These are phyloP conservation scores for Phasianus colchicus DNA, from an alignment of 2,113 vertebrate genomes.

Conservation along the genomic window DNA sequence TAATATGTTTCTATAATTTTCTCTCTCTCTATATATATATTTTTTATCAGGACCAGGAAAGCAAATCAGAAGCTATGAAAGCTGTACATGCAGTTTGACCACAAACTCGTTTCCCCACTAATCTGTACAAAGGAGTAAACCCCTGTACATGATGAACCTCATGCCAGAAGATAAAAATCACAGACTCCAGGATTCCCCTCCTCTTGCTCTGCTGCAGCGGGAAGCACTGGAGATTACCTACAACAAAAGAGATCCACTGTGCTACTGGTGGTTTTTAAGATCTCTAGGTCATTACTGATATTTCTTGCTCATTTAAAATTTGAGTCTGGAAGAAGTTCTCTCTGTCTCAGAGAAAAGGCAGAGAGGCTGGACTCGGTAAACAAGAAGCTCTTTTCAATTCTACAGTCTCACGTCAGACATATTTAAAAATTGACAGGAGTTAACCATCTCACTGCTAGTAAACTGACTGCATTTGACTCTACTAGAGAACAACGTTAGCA, in stretches of 20 bases:
- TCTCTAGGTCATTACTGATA: background rate
- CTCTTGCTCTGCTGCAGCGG: background rate
- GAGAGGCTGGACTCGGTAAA: background rate
- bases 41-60: background rate
- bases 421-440: background rate
- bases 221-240: background rate
- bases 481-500: background rate
- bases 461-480: background rate
- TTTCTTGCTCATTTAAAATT: background rate
- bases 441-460: background rate
- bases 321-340: background rate
- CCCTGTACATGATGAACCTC: background rate
- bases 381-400: background rate
- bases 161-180: background rate
- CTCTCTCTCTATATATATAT: background rate
- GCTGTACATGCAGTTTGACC: background rate
- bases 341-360: background rate
- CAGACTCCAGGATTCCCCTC: background rate
- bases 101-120: background rate
- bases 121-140: accelerated
- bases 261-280: background rate
- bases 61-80: background rate
- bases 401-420: background rate
- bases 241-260: background rate
- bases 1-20: background rate